phyloP scores from a whole-genome alignment of 2,888 invertebrate genomes.

The Exocentrus adspersus region DNA sequence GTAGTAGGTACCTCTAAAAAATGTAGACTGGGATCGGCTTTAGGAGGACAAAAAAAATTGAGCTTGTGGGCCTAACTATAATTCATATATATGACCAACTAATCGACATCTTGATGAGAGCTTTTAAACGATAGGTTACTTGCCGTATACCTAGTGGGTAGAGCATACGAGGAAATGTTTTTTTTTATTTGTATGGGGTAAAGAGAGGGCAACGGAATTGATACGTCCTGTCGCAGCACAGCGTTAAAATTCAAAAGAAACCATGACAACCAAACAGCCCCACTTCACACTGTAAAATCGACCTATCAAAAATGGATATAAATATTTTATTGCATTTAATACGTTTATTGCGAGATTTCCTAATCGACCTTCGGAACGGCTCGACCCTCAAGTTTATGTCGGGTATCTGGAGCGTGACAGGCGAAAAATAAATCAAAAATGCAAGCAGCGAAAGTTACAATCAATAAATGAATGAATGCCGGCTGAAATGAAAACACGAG shows the following conservation, averaged over 20 bases:
- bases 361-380: conserved; percentile 15
- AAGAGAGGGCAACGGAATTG: conserved; percentile 7
- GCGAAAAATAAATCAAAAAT: conserved; percentile 51
- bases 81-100: no score
- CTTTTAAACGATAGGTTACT: no score
- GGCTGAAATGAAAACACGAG: conserved; percentile 54
- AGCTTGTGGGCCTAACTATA: no score
- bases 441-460: conserved; percentile 59
- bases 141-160: no score
- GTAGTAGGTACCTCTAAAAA: no score
- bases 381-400: conserved; percentile 1
- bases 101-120: no score
- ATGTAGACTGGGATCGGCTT: no score
- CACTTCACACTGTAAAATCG: conserved; percentile 36
- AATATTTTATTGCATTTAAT: conserved; percentile 7
- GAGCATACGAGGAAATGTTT: no score
- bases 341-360: neutral
- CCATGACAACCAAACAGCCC: conserved; percentile 47
- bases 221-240: conserved; percentile 18
- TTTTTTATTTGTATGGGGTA: conserved; percentile 2
- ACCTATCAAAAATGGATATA: conserved; percentile 34
- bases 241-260: conserved; percentile 36
- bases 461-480: conserved; percentile 62
- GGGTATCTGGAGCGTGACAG: conserved; percentile 12
- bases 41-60: no score